Evolutionary conservation across 2,113 vertebrate genomes (phyloP).

Genomic region (Opisthocomus hoazin): DNA sequence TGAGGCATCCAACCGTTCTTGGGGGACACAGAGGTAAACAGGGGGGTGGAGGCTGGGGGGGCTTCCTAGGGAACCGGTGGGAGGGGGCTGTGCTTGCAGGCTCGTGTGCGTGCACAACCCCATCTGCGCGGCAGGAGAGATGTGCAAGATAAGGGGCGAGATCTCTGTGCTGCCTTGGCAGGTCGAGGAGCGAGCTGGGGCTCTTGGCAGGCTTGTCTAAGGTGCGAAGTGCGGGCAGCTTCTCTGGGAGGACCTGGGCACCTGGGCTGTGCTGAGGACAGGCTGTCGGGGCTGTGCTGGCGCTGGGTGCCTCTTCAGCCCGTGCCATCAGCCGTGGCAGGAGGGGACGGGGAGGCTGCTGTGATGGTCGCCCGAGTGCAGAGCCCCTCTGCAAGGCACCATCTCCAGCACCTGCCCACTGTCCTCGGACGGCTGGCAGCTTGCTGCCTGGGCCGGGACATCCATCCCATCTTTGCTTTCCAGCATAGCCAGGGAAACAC

Average conservation of each 20-base stretch:
- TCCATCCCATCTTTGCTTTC: not conserved
- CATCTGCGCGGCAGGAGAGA: accelerated
- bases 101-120: not conserved
- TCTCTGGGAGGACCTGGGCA: not conserved
- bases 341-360: not conserved
- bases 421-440: not conserved
- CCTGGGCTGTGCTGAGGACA: not conserved
- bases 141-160: not conserved
- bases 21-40: not conserved
- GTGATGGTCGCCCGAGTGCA: not conserved
- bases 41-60: not conserved
- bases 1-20: not conserved
- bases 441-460: not conserved
- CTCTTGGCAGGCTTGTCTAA: not conserved
- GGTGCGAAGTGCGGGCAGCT: not conserved
- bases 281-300: not conserved
- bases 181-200: not conserved
- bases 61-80: not conserved
- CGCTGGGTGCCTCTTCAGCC: not conserved
- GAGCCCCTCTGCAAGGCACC: not conserved
- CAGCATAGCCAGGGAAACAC: not conserved
- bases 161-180: not conserved
- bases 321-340: not conserved
- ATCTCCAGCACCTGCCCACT: no score
- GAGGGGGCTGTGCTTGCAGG: not conserved